These are phyloP conservation scores for Standfussiana lucernea DNA, from an alignment of 2,888 invertebrate species.

Conservation along the genomic window DNA sequence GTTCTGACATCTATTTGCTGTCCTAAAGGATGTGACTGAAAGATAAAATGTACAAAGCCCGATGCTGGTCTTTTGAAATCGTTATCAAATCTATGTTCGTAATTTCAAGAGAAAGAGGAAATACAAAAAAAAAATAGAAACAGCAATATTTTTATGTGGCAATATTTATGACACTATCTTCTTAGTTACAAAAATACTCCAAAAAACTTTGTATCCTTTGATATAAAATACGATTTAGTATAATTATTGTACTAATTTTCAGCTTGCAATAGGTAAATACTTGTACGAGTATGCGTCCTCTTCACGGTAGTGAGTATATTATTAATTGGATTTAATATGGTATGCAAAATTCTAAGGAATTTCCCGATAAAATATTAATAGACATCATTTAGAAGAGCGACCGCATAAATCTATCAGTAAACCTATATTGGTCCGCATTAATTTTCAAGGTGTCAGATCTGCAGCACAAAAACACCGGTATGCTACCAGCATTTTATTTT, in stretches of 20 bases:
- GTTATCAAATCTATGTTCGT: background rate
- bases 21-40: background rate
- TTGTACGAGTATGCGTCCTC: too few relatives aligned
- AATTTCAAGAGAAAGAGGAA: background rate
- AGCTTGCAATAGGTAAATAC: background rate
- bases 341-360: background rate
- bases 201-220: background rate
- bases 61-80: background rate
- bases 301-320: background rate
- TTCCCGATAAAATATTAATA: conserved; percentile 11
- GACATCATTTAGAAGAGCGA: conserved; percentile 11
- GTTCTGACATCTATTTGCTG: background rate
- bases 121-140: background rate
- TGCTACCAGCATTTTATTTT: conserved; percentile 23
- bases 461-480: conserved; percentile 19
- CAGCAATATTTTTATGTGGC: background rate
- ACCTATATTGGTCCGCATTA: conserved; percentile 37
- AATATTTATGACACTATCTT: background rate
- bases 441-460: conserved; percentile 33
- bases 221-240: background rate
- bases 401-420: conserved; percentile 49
- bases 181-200: background rate
- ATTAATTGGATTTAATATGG: background rate
- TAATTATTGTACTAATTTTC: background rate
- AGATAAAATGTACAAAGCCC: background rate